A percentile compares a stretch with the other conserved stretches of the same genome.
phyloP scores from a whole-genome alignment of 2,888 invertebrate species.

The Julus scandinavius region DNA sequence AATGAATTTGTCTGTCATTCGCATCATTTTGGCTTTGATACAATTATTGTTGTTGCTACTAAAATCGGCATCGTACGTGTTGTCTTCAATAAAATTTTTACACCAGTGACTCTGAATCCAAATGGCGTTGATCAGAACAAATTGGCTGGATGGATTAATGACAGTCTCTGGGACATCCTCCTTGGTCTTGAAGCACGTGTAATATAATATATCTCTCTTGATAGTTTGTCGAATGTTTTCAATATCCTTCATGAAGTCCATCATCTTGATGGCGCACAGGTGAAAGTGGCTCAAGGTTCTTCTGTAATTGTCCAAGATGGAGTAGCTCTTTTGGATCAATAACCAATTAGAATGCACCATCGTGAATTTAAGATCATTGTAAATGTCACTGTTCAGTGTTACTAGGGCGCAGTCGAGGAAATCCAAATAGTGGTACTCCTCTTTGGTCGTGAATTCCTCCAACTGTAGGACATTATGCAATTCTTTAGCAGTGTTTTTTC shows the following conservation, averaged over 20 bases:
- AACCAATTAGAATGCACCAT: neutral
- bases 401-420: neutral
- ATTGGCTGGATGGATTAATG: conserved; percentile 47
- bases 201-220: neutral
- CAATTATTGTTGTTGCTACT: neutral
- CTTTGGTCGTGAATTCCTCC: neutral
- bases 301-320: no score
- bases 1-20: no score
- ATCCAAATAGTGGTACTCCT: neutral
- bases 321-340: neutral
- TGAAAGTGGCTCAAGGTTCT: neutral
- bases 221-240: neutral
- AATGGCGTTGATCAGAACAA: conserved; percentile 58
- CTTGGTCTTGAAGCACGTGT: neutral
- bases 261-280: neutral
- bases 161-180: conserved; percentile 3
- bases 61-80: conserved; percentile 52
- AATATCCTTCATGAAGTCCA: neutral
- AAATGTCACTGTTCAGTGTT: neutral
- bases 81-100: conserved; percentile 52
- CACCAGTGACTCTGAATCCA: conserved; percentile 58
- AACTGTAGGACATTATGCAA: conserved; percentile 50
- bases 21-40: no score
- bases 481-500: conserved; percentile 62
- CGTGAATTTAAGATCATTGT: neutral